Percentiles rank a stretch among this genome's conserved stretches.
Evolutionary conservation across 2,888 invertebrate species (phyloP).

Genomic region (Campopleginae sp.): DNA sequence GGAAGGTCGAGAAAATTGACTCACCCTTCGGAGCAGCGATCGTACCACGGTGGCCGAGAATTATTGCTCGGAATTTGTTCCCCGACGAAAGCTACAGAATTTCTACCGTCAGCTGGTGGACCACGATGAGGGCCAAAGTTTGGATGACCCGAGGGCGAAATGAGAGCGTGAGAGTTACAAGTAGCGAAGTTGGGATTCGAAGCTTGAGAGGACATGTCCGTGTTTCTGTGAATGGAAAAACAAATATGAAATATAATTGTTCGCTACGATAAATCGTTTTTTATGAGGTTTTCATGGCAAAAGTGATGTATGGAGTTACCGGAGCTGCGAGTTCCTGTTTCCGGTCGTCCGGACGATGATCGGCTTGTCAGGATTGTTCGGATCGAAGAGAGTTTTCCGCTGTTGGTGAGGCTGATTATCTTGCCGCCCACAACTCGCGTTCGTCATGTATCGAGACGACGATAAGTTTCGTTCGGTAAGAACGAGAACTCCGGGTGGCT

Average conservation of each 20-base stretch:
- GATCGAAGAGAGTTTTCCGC: constrained; percentile 87
- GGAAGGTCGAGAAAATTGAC: constrained; percentile 28
- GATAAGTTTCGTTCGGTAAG: constrained; percentile 80
- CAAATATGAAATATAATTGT: constrained; percentile 1
- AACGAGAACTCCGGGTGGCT: constrained; percentile 84
- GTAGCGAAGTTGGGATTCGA: constrained; percentile 17
- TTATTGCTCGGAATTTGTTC: constrained; percentile 85
- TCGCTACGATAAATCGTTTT: background rate
- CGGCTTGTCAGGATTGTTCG: constrained; percentile 89
- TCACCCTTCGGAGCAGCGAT: constrained; percentile 86
- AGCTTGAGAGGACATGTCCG: constrained; percentile 48
- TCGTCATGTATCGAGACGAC: constrained; percentile 58
- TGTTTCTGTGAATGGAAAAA: constrained; percentile 72
- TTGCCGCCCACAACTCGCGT: constrained; percentile 71
- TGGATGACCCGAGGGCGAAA: constrained; percentile 70
- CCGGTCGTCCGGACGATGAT: constrained; percentile 87
- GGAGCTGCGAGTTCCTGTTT: constrained; percentile 79
- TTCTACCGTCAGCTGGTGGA: constrained; percentile 74
- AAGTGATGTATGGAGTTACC: constrained; percentile 27
- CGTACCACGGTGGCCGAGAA: constrained; percentile 86
- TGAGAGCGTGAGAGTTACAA: constrained; percentile 76
- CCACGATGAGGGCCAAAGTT: constrained; percentile 73
- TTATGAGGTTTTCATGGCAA: too few relatives aligned
- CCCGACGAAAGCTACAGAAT: constrained; percentile 76
- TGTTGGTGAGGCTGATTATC: constrained; percentile 73